Conservation (phyloP, 2,797 vertebrate genomes). For the Siniperca scherzeri region DNA sequence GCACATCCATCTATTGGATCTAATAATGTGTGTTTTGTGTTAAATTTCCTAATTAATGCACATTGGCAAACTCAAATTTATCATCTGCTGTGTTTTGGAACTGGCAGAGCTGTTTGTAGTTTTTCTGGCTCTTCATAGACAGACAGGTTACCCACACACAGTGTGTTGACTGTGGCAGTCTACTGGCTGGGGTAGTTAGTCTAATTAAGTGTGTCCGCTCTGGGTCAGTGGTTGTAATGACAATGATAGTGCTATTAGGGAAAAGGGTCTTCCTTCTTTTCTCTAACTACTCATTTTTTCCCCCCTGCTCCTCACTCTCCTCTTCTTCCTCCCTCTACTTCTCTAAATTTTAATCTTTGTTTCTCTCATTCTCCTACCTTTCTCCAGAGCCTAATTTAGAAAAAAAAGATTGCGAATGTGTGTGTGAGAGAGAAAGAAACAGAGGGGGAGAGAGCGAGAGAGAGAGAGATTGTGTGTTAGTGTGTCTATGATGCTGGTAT, state of each 20-base stretch:
- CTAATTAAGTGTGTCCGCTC: slow-evolving; percentile 63
- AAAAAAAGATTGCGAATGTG: not conserved
- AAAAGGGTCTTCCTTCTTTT: slow-evolving; percentile 9
- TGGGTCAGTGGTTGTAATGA: slow-evolving; percentile 61
- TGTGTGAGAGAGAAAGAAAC: not conserved
- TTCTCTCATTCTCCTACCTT: not conserved
- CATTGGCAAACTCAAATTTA: slow-evolving; percentile 45
- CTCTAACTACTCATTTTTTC: not conserved
- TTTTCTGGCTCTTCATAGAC: slow-evolving; percentile 28
- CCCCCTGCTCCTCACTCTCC: not conserved
- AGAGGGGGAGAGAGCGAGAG: not conserved
- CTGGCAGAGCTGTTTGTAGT: slow-evolving; percentile 17
- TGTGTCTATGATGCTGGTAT: not conserved
- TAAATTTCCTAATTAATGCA: slow-evolving; percentile 36
- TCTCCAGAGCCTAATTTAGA: slow-evolving; percentile 17
- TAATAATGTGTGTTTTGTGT: slow-evolving; percentile 24
- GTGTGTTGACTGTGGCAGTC: slow-evolving; percentile 27
- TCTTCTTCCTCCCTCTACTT: not conserved
- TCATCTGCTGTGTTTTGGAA: slow-evolving; percentile 31
- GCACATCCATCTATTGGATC: slow-evolving; percentile 26
- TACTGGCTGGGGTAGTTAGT: slow-evolving; percentile 47
- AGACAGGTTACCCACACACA: slow-evolving; percentile 31
- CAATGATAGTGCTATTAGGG: slow-evolving; percentile 61
- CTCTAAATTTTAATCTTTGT: slow-evolving; percentile 21
- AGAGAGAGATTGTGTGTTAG: not conserved